phyloP scores from a whole-genome alignment of 1,140 invertebrate genomes.

The Trichomalopsis sarcophagae region DNA sequence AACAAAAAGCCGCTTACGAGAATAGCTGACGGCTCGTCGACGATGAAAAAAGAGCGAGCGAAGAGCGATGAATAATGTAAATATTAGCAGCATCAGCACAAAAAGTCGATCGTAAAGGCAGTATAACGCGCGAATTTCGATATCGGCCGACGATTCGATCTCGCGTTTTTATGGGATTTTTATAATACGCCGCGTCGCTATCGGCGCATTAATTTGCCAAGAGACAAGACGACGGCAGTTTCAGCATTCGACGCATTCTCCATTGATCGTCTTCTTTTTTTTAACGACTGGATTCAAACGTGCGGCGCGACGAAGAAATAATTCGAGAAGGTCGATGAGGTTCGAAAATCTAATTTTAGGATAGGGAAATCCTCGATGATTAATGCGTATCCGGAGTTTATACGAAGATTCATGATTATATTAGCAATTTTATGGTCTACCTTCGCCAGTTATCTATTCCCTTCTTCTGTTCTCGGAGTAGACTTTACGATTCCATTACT shows the following conservation, averaged over 20 bases:
- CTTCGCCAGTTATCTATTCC: slow-evolving; percentile 40
- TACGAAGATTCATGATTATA: slow-evolving; percentile 43
- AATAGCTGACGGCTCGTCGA: background rate
- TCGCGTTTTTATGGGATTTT: slow-evolving; percentile 32
- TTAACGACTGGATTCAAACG: background rate
- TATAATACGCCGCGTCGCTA: background rate
- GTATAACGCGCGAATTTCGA: slow-evolving; percentile 3
- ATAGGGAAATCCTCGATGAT: slow-evolving; percentile 11
- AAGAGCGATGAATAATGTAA: slow-evolving; percentile 31
- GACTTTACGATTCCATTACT: slow-evolving; percentile 38
- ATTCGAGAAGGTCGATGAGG: too few relatives aligned
- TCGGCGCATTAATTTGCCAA: slow-evolving; percentile 9
- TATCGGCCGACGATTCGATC: background rate
- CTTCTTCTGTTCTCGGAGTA: slow-evolving; percentile 31
- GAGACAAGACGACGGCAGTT: background rate
- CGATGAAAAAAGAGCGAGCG: background rate
- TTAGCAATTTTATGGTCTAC: slow-evolving; percentile 44
- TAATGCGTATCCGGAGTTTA: slow-evolving; percentile 42
- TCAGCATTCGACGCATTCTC: too few relatives aligned
- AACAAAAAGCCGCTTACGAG: too few relatives aligned
- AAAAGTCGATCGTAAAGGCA: slow-evolving; percentile 33
- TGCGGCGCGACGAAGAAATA: background rate
- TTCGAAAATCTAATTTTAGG: slow-evolving; percentile 19
- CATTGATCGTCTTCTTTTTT: too few relatives aligned
- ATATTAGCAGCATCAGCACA: background rate